These are phyloP conservation scores for Ephestia elutella DNA, from an alignment of 1,140 invertebrate genomes.

Conservation along the genomic window DNA sequence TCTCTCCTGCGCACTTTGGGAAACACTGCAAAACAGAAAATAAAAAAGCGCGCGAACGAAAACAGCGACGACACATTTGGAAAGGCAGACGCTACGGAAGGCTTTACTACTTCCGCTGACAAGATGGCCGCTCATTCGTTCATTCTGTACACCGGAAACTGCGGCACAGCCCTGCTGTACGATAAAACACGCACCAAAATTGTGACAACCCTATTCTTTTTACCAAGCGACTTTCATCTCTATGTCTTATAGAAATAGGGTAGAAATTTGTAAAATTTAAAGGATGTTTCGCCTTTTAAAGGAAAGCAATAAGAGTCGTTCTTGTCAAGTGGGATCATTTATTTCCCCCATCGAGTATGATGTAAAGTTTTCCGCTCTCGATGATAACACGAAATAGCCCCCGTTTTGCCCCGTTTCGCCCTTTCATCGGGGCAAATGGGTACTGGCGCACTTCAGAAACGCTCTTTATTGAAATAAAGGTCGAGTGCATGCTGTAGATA, in stretches of 20 bases:
- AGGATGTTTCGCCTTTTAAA: constrained; percentile 12
- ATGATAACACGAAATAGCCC: constrained; percentile 52
- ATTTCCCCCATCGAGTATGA: constrained; percentile 59
- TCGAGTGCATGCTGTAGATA: constrained; percentile 1
- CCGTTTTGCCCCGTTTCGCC: constrained; percentile 47
- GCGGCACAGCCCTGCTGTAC: constrained; percentile 28
- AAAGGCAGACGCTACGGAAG: constrained; percentile 44
- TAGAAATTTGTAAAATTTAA: neutral
- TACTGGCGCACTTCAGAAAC: constrained; percentile 5
- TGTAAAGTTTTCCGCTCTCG: constrained; percentile 52
- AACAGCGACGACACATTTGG: constrained; percentile 31
- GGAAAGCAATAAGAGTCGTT: constrained; percentile 35
- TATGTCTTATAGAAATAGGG: neutral
- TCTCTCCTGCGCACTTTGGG: no score
- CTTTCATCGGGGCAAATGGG: constrained; percentile 27
- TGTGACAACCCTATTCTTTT: neutral
- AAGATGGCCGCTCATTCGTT: constrained; percentile 52
- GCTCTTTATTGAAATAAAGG: constrained; percentile 8
- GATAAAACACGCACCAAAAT: constrained; percentile 36
- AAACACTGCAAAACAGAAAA: constrained; percentile 4
- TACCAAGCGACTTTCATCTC: constrained; percentile 3
- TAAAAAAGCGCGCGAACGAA: constrained; percentile 38
- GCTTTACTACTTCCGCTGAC: constrained; percentile 68
- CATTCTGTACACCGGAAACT: constrained; percentile 50
- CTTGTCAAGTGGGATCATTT: constrained; percentile 50